Conservation (phyloP, 2,888 invertebrate genomes). For the Noctuana brunneofusca region DNA sequence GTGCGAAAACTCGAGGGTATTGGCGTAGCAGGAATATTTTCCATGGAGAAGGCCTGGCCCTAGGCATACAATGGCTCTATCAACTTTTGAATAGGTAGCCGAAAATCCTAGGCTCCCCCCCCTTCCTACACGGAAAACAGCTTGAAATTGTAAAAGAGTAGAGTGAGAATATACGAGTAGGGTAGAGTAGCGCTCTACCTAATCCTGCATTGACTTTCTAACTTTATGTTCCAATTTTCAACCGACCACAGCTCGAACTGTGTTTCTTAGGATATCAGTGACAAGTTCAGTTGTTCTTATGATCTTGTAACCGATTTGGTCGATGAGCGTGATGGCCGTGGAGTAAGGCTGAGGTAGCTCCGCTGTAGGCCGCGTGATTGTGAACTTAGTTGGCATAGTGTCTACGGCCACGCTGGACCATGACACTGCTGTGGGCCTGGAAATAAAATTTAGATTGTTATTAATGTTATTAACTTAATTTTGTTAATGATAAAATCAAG, state of each 20-base stretch:
- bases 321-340: conserved; percentile 74
- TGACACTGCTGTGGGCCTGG: conserved; percentile 61
- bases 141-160: too few species aligned
- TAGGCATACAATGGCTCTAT: too few species aligned
- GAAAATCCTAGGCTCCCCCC: too few species aligned
- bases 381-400: conserved; percentile 60
- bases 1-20: too few species aligned
- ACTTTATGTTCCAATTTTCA: conserved; percentile 38
- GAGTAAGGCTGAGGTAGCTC: conserved; percentile 59
- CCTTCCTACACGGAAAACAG: too few species aligned
- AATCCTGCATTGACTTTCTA: neutral
- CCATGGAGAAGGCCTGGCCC: too few species aligned
- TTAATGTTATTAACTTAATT: neutral
- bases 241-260: conserved; percentile 74
- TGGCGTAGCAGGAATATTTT: too few species aligned
- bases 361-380: conserved; percentile 53
- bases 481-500: too few species aligned
- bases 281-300: conserved; percentile 76
- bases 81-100: too few species aligned
- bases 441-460: conserved; percentile 39
- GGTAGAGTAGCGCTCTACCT: neutral
- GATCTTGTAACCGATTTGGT: conserved; percentile 77
- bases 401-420: conserved; percentile 58
- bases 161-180: neutral
- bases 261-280: conserved; percentile 71